Evolutionary conservation across 2,888 invertebrate species (phyloP).

Genomic region (Periphyllus acericola): DNA sequence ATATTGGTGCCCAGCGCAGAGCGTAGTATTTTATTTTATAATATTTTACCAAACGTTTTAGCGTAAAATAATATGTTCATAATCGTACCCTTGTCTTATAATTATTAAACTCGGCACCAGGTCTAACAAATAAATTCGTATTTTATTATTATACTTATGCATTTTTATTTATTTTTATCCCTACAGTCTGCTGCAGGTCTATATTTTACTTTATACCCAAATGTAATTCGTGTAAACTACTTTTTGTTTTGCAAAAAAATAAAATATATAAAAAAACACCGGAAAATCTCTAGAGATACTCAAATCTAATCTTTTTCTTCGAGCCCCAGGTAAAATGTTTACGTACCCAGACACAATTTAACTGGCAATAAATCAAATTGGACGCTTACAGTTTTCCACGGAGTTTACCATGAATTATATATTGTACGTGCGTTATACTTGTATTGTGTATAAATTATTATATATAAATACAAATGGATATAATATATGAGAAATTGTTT

Average conservation of each 20-base stretch:
- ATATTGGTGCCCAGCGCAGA: no score
- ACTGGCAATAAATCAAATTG: slow-evolving; percentile 50
- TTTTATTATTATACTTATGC: no score
- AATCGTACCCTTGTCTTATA: no score
- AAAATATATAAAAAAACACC: no score
- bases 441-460: background rate
- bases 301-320: slow-evolving; percentile 31
- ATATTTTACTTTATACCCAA: background rate
- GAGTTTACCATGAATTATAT: slow-evolving; percentile 44
- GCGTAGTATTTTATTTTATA: no score
- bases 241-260: slow-evolving; percentile 18
- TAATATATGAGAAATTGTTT: background rate
- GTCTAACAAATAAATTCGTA: background rate
- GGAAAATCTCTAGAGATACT: slow-evolving; percentile 33
- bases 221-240: slow-evolving; percentile 34
- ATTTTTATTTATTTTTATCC: background rate
- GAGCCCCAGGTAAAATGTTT: slow-evolving; percentile 3
- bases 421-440: slow-evolving; percentile 13
- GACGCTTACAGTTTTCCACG: slow-evolving; percentile 32
- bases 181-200: background rate
- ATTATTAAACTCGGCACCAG: no score
- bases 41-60: no score
- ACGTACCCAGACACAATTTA: slow-evolving; percentile 47
- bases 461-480: background rate
- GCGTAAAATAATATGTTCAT: no score